Evolutionary conservation across 2,113 vertebrate genomes (phyloP), one percentile per base, ranked within the genome.

Genomic region (Marmota monax): DNA sequence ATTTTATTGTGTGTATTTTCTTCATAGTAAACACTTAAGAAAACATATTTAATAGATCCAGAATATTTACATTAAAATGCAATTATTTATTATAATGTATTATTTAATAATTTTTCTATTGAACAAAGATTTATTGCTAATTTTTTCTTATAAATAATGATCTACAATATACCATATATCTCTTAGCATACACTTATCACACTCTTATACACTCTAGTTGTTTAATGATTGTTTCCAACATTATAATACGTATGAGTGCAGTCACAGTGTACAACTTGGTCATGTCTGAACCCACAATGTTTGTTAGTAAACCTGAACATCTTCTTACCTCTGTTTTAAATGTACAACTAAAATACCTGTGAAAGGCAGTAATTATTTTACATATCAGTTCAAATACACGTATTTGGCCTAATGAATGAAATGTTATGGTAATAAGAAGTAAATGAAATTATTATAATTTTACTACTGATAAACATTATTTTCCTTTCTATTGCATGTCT

Each of bases 121-220:
- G 17, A 12, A 39, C 27, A 48, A 56, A 32, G 42, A 39, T 83
- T 93, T n/a, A 74, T 69, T 84, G 7, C 42, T 84, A 93, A 74
- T 79, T 88, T 91, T 7, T 18, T 70, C n/a, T 88, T 69, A 69
- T 23, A 94, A 90, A 37, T 77, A 69, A 90, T 87, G 39, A 63
- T 51, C 48, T 34, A 27, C 61, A 22, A 23, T 70, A 45, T 0
- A 4, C 18, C 8, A 0, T 70, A 17, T 58, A 37, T 65, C 27
- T 65, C 69, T 89, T 67, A 87, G n/a, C 32, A 84, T 9, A n/a
- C 5, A 23, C 20, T 86, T 32, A 70, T 5, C 14, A 85, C 7
- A 45, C 7, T 73, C 25, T 29, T 25, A 63, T 18, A 63, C 61
- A 27, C 3, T 77, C 58, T 45, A 45, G 69, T n/a, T 90, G 5